Base-by-base conservation (phyloP, 92 coral and sea anemone species). In the Parazoanthus darwini region DNA sequence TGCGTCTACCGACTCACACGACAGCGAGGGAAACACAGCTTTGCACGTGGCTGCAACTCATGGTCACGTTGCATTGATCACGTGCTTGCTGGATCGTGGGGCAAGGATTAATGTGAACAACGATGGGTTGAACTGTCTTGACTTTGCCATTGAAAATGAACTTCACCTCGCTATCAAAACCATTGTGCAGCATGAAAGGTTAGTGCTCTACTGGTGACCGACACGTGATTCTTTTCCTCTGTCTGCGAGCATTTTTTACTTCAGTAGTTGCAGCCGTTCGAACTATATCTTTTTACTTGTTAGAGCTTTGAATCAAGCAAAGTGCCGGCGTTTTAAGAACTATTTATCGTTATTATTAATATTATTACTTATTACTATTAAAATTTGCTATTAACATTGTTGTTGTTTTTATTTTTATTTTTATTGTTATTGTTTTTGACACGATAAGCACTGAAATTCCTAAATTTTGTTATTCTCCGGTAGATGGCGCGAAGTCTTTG, bases 401-500 rank as follows among this genome's bases (percentile, higher is more conserved):
- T 48, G 8, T 48, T 48, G 9, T 46, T 46, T 0, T 46, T 46
- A 8, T 46, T 44, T 3, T 44, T 44, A 4, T 44, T 39, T 2
- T 39, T 39, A 39, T 39, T 39, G 42, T 39, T 39, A 2, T 2
- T 39, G 42, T 39, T 39, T 2, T 39, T 39, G 42, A 20, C 26
- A 23, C 70, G 18, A 20, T 20, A 63, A 63, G 6, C 68, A 18
- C 68, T 63, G 25, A 63, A 63, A 63, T 2, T 22, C 68, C 23
- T 63, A 14, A 63, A 0, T 51, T 59, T 63, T 63, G 26, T 63
- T 63, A 36, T 26, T 81, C 48, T 77, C 38, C 48, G 71, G 39
- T 63, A 94, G 96, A 68, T 93, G 96, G 96, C 90, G 85, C 54
- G 96, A 94, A 65, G 88, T 93, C 3, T 85, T 94, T 78, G 91